Evolutionary conservation across 2,797 vertebrate genomes (phyloP).

Genomic region (Sebastiscus albofasciatus): DNA sequence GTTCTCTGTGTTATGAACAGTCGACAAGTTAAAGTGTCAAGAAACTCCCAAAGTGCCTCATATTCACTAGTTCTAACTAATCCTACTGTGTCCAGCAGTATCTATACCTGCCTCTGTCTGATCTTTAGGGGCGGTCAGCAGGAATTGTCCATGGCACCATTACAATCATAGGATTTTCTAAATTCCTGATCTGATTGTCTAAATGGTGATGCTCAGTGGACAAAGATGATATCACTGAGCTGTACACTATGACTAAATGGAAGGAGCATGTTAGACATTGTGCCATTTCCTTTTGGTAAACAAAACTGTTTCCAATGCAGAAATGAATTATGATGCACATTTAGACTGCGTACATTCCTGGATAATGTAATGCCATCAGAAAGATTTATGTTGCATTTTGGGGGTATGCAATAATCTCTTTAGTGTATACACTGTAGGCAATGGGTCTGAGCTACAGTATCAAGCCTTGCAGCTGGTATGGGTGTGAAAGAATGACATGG

Average conservation of each 20-base stretch:
- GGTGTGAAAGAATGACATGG: slow-evolving; percentile 51
- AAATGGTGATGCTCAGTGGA: neutral
- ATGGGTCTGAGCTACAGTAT: slow-evolving; percentile 6
- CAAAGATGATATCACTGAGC: neutral
- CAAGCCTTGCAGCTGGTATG: slow-evolving; percentile 56
- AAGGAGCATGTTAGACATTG: neutral
- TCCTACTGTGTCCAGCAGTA: neutral
- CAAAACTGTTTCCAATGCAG: neutral
- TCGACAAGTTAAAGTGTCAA: neutral
- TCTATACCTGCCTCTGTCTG: neutral
- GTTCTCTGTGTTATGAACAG: neutral
- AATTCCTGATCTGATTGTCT: neutral
- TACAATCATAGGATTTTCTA: neutral
- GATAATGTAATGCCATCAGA: neutral
- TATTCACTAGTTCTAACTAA: neutral
- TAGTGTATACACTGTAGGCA: neutral
- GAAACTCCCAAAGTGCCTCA: neutral
- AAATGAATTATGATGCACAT: neutral
- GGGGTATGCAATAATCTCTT: neutral
- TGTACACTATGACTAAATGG: neutral
- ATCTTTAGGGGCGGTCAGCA: neutral
- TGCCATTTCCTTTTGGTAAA: neutral
- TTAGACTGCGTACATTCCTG: neutral
- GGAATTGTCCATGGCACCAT: neutral
- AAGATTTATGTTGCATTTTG: slow-evolving; percentile 7